Evolutionary conservation across 2,113 vertebrate species (phyloP), one percentile per base, ranked within the genome.

Genomic region (Oreochromis spilurus): DNA sequence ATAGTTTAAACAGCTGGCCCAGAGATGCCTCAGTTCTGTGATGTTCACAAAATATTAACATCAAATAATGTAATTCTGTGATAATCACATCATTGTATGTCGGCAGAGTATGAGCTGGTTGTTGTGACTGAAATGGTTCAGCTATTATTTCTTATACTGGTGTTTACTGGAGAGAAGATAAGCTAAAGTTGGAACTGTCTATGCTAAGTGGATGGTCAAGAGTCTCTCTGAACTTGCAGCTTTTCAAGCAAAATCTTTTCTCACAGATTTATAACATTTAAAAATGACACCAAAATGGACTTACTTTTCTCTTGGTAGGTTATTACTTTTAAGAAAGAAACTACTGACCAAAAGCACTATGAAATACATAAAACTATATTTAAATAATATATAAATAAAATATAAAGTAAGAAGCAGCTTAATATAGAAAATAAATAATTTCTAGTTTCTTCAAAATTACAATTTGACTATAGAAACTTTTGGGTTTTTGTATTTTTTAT

Each of bases 201-300:
- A 26, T 26, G 24, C 9, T 29, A 48, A 48, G 38, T 17, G 13
- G 38, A 11, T 48, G 24, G 0, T 29, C 24, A 75, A 0, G 43
- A 75, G 16, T 14, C 0, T 75, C 24, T 75, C 43, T 29, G 9
- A 75, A 29, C 9, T 4, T 10, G 21, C 13, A 45, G n/a, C 38
- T 45, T 29, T 75, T 75, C 8, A 75, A 29, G 40, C 1, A 24
- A 29, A 72, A 45, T 12, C 0, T 1, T 77, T 77, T 19, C 21
- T 0, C 21, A 26, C 24, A 11, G 43, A 4, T 77, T 77, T 31
- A 67, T 4, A 65, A 38, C 14, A 48, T 75, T 75, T 45, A 48
- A 7, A 12, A 75, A 31, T 50, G 43, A 7, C 40, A 75, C 24
- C 12, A 75, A 75, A 50, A 16, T 17, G 2, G 0, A 75, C 13